These are phyloP conservation scores for Megalops cyprinoides DNA, from an alignment of 2,797 vertebrate genomes.

Conservation along the genomic window DNA sequence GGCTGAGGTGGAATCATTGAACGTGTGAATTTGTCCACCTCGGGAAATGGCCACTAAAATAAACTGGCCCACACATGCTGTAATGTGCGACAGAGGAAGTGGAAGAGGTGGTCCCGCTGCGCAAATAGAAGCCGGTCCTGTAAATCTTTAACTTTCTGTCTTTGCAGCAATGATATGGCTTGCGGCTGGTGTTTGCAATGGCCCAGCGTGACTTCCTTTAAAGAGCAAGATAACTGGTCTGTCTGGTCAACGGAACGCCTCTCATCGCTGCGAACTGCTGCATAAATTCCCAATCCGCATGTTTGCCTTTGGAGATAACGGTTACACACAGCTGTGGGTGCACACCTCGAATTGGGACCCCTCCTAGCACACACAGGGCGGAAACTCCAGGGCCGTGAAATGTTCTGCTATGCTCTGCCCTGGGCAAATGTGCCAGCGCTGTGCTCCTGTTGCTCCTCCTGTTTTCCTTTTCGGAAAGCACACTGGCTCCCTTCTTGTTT, in stretches of 20 bases:
- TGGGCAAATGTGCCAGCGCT: background rate
- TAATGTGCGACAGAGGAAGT: background rate
- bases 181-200: conserved; percentile 38
- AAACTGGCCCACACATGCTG: conserved; percentile 11
- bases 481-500: background rate
- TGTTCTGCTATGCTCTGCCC: background rate
- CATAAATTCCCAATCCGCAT: conserved; percentile 40
- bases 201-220: conserved; percentile 40
- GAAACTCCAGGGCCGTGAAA: background rate
- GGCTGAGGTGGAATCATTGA: too few relatives aligned
- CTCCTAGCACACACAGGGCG: background rate
- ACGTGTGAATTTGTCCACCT: conserved; percentile 1
- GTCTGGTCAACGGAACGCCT: conserved; percentile 40
- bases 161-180: conserved; percentile 31
- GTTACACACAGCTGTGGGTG: conserved; percentile 30
- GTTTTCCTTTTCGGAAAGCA: background rate
- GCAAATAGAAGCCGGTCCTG: conserved; percentile 21
- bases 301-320: conserved; percentile 46
- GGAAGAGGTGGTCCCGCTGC: conserved; percentile 5
- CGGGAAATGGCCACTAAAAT: background rate
- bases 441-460: background rate
- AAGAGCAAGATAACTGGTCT: conserved; percentile 42
- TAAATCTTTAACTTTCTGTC: conserved; percentile 40
- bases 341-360: background rate
- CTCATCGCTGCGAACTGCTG: conserved; percentile 35